Conservation (phyloP, 2,113 vertebrate species). For the Bubo scandiacus region DNA sequence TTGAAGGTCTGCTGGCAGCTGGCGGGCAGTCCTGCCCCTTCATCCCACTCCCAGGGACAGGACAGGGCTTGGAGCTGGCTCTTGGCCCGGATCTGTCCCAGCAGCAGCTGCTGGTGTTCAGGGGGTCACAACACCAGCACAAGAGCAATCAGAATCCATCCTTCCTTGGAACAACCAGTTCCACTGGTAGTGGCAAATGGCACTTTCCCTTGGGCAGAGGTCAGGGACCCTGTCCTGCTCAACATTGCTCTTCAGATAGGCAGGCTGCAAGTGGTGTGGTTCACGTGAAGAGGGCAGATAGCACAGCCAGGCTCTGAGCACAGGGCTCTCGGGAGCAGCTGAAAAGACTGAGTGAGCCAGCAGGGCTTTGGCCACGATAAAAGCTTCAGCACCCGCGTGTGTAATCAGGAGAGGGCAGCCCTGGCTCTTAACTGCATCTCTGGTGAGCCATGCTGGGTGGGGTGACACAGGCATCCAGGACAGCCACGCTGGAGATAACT, state of each 20-base stretch:
- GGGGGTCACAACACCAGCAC: not conserved
- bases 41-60: too few relatives aligned
- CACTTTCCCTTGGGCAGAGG: not conserved
- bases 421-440: slow-evolving; percentile 18
- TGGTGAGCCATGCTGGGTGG: slow-evolving; percentile 51
- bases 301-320: accelerated
- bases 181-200: not conserved
- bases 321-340: accelerated
- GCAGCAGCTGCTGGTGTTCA: not conserved
- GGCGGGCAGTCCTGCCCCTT: not conserved
- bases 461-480: slow-evolving; percentile 18
- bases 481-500: slow-evolving; percentile 5
- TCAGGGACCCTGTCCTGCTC: not conserved
- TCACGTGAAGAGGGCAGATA: slow-evolving; percentile 30
- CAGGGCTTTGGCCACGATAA: slow-evolving; percentile 56
- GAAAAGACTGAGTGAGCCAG: not conserved
- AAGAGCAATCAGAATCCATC: not conserved
- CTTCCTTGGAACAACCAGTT: not conserved
- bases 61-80: not conserved
- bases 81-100: not conserved
- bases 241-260: not conserved
- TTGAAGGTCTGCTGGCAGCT: not conserved
- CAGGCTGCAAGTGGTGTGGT: not conserved
- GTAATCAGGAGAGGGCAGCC: slow-evolving; percentile 62
- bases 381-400: not conserved